Evolutionary conservation across 2,888 invertebrate species (phyloP).

Genomic region (Phymatocera aterrima): DNA sequence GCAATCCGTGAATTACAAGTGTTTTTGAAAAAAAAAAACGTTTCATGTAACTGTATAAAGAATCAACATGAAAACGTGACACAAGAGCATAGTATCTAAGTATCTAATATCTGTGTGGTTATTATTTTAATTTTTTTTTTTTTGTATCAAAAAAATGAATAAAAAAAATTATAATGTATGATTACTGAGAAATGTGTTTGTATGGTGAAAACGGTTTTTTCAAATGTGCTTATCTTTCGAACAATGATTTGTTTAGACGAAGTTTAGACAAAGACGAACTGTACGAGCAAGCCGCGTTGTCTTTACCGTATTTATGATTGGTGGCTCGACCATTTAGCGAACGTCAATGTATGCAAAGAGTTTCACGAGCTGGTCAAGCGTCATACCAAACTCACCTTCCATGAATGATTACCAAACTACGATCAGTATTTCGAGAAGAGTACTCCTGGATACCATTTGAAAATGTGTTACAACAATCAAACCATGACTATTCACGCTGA

Average conservation of each 20-base stretch:
- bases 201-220: background rate
- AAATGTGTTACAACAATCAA: background rate
- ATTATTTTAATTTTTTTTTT: background rate
- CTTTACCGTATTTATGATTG: background rate
- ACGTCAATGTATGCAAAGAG: no score
- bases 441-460: background rate
- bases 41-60: conserved; percentile 33
- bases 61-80: conserved; percentile 35
- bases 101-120: conserved; percentile 33
- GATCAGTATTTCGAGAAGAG: conserved; percentile 7
- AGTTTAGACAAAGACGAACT: background rate
- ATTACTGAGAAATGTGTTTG: conserved; percentile 13
- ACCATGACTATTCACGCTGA: background rate
- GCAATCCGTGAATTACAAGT: conserved; percentile 28
- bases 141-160: background rate
- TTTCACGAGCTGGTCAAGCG: no score
- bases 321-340: background rate
- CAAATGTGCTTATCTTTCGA: background rate
- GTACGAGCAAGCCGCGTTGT: background rate
- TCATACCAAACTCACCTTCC: no score
- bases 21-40: conserved; percentile 35
- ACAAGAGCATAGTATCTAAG: conserved; percentile 23
- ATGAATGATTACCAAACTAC: background rate
- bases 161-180: background rate
- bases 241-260: conserved; percentile 1